These are phyloP conservation scores for Pterostichus niger DNA, from an alignment of 2,888 invertebrate genomes.

Conservation along the genomic window DNA sequence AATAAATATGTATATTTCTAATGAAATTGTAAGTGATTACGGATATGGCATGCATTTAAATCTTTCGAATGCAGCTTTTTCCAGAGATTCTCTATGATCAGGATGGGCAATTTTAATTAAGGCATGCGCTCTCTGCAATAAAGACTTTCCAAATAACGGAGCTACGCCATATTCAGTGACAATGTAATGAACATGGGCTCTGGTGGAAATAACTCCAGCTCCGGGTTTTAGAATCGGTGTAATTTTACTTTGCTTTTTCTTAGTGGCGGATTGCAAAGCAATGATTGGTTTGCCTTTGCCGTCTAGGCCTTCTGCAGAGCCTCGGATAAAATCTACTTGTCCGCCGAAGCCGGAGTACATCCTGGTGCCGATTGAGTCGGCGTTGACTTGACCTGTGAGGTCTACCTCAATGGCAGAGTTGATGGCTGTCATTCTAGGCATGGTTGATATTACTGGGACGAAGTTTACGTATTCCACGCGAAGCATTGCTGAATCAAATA, in stretches of 20 bases:
- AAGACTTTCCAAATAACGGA: constrained; percentile 91
- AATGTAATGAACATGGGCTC: constrained; percentile 95
- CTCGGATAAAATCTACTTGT: constrained; percentile 96
- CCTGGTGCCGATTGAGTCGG: constrained; percentile 94
- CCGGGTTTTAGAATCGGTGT: constrained; percentile 90
- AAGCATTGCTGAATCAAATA: constrained; percentile 86
- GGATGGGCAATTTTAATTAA: constrained; percentile 95
- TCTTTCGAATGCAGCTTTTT: constrained; percentile 93
- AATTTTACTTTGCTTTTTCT: constrained; percentile 91
- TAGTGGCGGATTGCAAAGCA: constrained; percentile 90
- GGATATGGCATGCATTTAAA: constrained; percentile 77
- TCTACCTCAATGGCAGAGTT: constrained; percentile 98
- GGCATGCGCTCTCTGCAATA: constrained; percentile 93
- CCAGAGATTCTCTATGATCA: constrained; percentile 89
- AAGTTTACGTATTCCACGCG: constrained; percentile 94
- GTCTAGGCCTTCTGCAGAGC: constrained; percentile 91
- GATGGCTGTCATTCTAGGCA: constrained; percentile 96
- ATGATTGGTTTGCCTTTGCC: constrained; percentile 95
- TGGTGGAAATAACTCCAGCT: constrained; percentile 95
- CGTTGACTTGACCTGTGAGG: constrained; percentile 94
- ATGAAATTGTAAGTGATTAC: constrained; percentile 68
- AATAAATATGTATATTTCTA: too few species aligned
- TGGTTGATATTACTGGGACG: constrained; percentile 88
- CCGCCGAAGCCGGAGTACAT: constrained; percentile 94
- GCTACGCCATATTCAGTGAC: constrained; percentile 97